Evolutionary conservation across 2,113 vertebrate genomes (phyloP).

Genomic region (Benitochromis conjunctus): DNA sequence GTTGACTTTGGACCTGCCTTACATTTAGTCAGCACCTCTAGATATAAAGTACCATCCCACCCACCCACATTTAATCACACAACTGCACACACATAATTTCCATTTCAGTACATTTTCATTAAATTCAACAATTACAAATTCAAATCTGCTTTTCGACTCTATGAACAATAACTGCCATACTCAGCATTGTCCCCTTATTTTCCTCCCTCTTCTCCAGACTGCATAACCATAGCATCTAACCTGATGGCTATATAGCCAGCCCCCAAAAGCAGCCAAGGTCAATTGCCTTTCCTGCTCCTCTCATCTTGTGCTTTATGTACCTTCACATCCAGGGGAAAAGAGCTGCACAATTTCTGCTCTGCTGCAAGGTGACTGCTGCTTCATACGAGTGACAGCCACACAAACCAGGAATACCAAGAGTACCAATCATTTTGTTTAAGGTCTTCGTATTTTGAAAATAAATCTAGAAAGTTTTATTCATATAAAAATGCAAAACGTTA

Average conservation of each 20-base stretch:
- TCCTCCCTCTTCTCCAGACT: constrained; percentile 13
- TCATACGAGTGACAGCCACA: constrained; percentile 14
- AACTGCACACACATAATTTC: not conserved
- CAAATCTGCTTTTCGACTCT: not conserved
- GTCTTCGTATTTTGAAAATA: not conserved
- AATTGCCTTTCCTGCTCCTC: constrained; percentile 67
- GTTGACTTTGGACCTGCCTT: constrained; percentile 62
- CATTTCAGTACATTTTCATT: not conserved
- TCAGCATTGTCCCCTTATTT: constrained; percentile 13
- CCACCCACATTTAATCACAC: not conserved
- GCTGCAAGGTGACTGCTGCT: constrained; percentile 83
- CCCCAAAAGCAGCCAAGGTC: constrained; percentile 76
- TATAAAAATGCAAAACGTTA: not conserved
- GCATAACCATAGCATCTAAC: constrained; percentile 45
- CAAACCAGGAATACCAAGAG: not conserved
- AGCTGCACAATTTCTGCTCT: constrained; percentile 79
- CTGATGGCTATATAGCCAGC: constrained; percentile 45
- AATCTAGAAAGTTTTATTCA: not conserved
- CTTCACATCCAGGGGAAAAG: constrained; percentile 72
- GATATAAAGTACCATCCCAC: not conserved
- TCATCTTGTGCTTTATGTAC: constrained; percentile 73
- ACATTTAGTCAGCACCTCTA: constrained; percentile 50
- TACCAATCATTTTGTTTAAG: not conserved
- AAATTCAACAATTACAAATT: not conserved
- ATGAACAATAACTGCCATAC: constrained; percentile 23